Conservation (phyloP, 2,113 vertebrate genomes). For the Colinus virginianus region DNA sequence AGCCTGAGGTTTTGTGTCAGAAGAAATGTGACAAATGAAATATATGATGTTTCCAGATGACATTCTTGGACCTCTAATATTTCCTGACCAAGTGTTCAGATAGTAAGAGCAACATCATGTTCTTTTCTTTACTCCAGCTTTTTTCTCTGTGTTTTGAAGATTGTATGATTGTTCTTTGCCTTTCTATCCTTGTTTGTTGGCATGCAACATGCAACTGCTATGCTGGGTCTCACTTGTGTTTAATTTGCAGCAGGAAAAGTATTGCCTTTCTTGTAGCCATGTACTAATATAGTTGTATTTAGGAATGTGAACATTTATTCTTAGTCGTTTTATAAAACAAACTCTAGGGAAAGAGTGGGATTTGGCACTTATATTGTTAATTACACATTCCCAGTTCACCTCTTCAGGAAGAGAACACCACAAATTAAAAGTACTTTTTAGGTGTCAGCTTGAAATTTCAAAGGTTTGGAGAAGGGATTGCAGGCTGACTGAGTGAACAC, state of each 20-base stretch:
- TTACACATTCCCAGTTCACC: neutral
- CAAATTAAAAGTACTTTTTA: neutral
- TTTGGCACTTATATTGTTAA: neutral
- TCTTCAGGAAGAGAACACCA: neutral
- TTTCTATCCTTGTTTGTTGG: neutral
- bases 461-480: neutral
- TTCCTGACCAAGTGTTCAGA: neutral
- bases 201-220: neutral
- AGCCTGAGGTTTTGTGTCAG: neutral
- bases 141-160: neutral
- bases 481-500: neutral
- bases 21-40: neutral
- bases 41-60: neutral
- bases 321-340: neutral
- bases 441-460: neutral
- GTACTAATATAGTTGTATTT: neutral
- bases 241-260: neutral
- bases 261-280: neutral
- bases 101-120: neutral
- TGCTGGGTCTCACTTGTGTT: neutral
- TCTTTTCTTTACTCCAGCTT: neutral
- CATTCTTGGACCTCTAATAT: neutral
- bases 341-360: neutral
- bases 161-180: neutral
- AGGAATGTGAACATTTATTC: neutral